phyloP scores from a whole-genome alignment of 2,797 vertebrate species.

The Leuciscus waleckii region DNA sequence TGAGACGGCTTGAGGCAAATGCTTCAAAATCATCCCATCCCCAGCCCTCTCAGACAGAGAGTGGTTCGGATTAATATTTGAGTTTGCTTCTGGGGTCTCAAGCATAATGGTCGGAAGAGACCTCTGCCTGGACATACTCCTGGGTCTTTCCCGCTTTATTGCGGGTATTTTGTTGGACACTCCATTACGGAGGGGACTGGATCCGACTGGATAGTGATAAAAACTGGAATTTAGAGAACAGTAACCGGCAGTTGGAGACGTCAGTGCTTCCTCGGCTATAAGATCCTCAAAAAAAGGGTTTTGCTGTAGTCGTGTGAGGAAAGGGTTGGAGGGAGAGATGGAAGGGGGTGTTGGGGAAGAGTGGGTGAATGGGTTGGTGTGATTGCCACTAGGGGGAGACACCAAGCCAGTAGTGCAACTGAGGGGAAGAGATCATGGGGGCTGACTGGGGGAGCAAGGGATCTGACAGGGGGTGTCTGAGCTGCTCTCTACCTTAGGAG shows the following conservation, averaged over 20 bases:
- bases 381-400: constrained; percentile 75
- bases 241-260: constrained; percentile 84
- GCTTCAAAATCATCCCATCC: constrained; percentile 89
- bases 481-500: constrained; percentile 97
- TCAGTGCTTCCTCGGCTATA: constrained; percentile 85
- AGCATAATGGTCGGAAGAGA: constrained; percentile 76
- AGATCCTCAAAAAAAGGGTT: constrained; percentile 96
- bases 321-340: constrained; percentile 89
- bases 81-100: constrained; percentile 52
- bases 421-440: constrained; percentile 72
- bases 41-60: constrained; percentile 71
- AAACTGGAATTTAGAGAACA: constrained; percentile 81
- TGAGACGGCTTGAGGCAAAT: constrained; percentile 89
- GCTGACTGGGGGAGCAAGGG: constrained; percentile 76
- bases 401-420: constrained; percentile 71
- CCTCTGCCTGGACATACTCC: constrained; percentile 75
- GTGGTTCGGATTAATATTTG: constrained; percentile 52
- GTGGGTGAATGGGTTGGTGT: constrained; percentile 77
- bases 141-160: constrained; percentile 76
- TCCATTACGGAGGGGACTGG: constrained; percentile 44
- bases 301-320: constrained; percentile 85
- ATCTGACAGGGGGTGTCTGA: constrained; percentile 84
- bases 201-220: constrained; percentile 71
- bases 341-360: constrained; percentile 76
- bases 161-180: constrained; percentile 56